These are phyloP conservation scores for Vanacampus margaritifer DNA, from an alignment of 2,113 vertebrate genomes.

Conservation along the genomic window DNA sequence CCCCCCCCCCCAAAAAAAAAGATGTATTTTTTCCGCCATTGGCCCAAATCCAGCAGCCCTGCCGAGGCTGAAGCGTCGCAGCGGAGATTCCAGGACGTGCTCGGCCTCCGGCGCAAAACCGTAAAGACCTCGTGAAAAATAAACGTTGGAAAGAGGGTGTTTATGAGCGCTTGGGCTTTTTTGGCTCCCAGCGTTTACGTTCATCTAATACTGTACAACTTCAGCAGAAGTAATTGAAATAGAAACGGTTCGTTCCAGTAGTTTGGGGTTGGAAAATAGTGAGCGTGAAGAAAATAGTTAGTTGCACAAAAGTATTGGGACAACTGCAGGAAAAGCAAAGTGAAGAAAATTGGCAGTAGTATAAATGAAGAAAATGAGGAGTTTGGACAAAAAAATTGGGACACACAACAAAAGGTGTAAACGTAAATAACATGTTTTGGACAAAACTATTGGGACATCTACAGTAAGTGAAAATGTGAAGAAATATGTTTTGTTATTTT, in stretches of 20 bases:
- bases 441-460: no score
- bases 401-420: no score
- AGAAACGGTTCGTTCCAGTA: background rate
- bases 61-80: background rate
- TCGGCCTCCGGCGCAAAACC: background rate
- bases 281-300: background rate
- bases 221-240: background rate
- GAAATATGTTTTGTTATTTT: no score
- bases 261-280: background rate
- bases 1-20: background rate
- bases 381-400: no score
- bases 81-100: background rate
- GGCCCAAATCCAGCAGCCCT: background rate
- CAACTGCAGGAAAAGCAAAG: background rate
- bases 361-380: no score
- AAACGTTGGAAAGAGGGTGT: background rate
- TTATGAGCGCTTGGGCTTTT: background rate
- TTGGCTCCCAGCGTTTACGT: background rate
- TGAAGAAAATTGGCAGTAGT: no score
- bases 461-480: no score
- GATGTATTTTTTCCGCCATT: background rate
- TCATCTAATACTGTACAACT: background rate
- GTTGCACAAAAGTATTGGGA: background rate
- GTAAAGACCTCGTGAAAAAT: background rate
- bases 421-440: no score